phyloP scores from a whole-genome alignment of 2,888 invertebrate genomes.

The Xylota sylvarum region DNA sequence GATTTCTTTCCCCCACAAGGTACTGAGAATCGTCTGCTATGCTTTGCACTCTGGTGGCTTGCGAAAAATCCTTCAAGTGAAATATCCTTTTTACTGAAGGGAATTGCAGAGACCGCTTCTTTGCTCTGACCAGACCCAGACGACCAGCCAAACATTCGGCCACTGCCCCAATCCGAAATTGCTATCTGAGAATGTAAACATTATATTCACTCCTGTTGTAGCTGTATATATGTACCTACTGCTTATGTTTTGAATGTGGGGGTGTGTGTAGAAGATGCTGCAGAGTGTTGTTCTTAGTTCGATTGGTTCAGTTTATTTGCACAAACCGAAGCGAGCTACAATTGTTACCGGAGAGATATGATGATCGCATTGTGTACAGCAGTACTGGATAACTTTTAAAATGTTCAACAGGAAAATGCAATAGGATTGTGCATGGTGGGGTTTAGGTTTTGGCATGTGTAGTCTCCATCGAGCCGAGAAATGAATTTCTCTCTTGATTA shows the following conservation, averaged over 20 bases:
- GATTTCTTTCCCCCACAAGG: conserved; percentile 57
- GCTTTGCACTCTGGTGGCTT: conserved; percentile 52
- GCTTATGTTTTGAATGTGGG: conserved; percentile 10
- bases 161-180: conserved; percentile 52
- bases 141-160: conserved; percentile 52
- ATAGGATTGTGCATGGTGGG: conserved; percentile 39
- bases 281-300: conserved; percentile 59
- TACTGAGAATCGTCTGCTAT: conserved; percentile 18
- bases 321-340: conserved; percentile 38
- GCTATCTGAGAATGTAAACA: conserved; percentile 60
- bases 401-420: conserved; percentile 57
- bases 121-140: conserved; percentile 16
- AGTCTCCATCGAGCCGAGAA: conserved; percentile 17
- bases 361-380: conserved; percentile 53
- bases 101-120: background rate
- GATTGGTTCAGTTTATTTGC: conserved; percentile 65
- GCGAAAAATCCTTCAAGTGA: conserved; percentile 60
- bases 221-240: conserved; percentile 15
- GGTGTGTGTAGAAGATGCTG: conserved; percentile 27
- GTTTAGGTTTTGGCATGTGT: conserved; percentile 13
- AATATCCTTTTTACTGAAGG: conserved; percentile 42
- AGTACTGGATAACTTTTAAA: conserved; percentile 22
- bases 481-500: conserved; percentile 48
- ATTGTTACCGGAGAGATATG: conserved; percentile 60
- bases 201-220: conserved; percentile 51